Conservation (phyloP, 2,888 invertebrate genomes). For the Oscheius myriophilus region DNA sequence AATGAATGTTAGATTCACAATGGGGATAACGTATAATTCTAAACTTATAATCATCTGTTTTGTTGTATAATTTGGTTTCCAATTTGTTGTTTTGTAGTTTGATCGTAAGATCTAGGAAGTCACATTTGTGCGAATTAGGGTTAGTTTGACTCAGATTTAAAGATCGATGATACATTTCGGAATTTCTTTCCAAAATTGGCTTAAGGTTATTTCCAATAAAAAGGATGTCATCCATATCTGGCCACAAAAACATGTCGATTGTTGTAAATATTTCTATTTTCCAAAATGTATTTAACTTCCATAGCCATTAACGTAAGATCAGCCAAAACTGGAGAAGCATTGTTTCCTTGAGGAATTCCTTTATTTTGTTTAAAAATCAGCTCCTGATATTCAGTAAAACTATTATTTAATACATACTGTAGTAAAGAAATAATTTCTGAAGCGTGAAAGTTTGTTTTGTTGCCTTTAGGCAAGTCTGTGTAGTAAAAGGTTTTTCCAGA, state of each 20-base stretch:
- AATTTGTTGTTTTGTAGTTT: not conserved
- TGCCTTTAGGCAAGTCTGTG: not conserved
- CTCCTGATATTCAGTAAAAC: not conserved
- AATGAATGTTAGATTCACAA: not conserved
- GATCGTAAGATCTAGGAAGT: not conserved
- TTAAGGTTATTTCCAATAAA: not conserved
- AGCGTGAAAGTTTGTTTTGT: not conserved
- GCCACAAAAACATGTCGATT: not conserved
- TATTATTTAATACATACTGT: not conserved
- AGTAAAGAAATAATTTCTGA: not conserved
- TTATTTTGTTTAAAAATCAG: not conserved
- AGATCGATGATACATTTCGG: not conserved
- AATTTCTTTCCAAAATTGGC: too few relatives aligned
- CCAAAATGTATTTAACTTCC: not conserved
- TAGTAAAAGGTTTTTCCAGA: not conserved
- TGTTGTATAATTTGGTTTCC: not conserved
- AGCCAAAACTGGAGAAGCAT: not conserved
- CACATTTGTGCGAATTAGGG: not conserved
- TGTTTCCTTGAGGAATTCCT: constrained; percentile 8
- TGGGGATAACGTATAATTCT: not conserved
- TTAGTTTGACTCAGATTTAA: constrained; percentile 2
- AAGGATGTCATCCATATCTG: constrained; percentile 3
- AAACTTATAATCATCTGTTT: constrained; percentile 1
- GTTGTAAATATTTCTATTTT: not conserved
- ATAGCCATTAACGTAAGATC: not conserved